These are phyloP conservation scores for Ariolimax columbianus DNA, from an alignment of 2,888 invertebrate species.

Conservation along the genomic window DNA sequence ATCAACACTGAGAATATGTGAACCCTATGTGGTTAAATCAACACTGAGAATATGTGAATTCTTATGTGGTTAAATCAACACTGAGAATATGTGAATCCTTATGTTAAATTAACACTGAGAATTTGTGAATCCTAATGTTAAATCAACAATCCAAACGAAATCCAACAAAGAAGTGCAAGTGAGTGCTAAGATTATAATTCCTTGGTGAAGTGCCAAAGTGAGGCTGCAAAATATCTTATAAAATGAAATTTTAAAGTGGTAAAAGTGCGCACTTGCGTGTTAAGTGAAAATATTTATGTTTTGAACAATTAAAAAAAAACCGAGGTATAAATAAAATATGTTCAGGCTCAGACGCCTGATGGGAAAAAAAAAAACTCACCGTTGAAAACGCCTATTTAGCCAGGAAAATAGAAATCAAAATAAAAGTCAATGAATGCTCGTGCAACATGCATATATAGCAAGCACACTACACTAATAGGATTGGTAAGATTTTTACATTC, in stretches of 20 bases:
- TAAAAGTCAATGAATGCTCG: conserved; percentile 47
- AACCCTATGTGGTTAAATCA: no score
- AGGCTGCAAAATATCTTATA: not conserved
- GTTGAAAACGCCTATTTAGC: conserved; percentile 48
- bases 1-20: no score
- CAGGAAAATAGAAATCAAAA: conserved; percentile 50
- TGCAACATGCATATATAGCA: conserved; percentile 37
- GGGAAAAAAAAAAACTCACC: conserved; percentile 48
- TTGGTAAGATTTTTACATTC: not conserved
- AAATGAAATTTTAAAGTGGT: not conserved
- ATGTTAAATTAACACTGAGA: no score
- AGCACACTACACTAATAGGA: conserved; percentile 24
- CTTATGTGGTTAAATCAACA: no score
- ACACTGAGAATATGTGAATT: no score
- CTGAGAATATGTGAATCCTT: no score
- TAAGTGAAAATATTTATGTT: not conserved
- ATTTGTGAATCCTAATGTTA: no score
- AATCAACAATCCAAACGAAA: no score
- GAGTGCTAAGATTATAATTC: not conserved
- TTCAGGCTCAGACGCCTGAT: conserved; percentile 22
- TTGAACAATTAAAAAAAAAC: not conserved
- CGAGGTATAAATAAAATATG: not conserved
- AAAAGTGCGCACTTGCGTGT: not conserved
- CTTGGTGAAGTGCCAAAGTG: not conserved
- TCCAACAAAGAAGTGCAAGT: no score